phyloP scores from a whole-genome alignment of 2,113 vertebrate species.

The Typhlomys cinereus region DNA sequence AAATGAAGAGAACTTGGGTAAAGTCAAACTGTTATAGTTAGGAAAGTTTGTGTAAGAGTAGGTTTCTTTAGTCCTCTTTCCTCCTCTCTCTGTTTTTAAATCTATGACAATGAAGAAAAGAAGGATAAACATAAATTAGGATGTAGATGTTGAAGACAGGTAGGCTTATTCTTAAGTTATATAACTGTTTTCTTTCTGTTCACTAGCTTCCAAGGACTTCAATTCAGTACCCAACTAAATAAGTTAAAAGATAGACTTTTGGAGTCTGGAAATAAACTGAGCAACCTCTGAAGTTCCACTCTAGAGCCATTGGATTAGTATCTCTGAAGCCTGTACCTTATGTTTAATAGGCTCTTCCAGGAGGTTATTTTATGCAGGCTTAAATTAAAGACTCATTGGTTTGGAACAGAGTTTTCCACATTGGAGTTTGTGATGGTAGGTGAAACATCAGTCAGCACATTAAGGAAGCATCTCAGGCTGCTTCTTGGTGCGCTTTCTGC shows the following conservation, averaged over 20 bases:
- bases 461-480: neutral
- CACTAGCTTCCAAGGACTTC: neutral
- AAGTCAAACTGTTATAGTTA: neutral
- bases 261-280: constrained; percentile 21
- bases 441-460: neutral
- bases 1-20: neutral
- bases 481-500: neutral
- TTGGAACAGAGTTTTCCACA: neutral
- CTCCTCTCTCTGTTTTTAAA: neutral
- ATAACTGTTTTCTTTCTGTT: neutral
- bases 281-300: neutral
- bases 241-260: neutral
- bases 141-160: neutral
- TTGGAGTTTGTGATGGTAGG: neutral
- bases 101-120: neutral
- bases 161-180: neutral
- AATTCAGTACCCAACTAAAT: neutral
- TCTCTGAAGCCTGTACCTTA: neutral
- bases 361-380: neutral
- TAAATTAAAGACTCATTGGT: neutral
- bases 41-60: neutral
- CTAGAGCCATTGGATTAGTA: neutral
- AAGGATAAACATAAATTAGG: neutral
- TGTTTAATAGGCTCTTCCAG: neutral
- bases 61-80: neutral